Base-by-base conservation (phyloP, 2,888 invertebrate genomes). In the Horisme vitalbata region DNA sequence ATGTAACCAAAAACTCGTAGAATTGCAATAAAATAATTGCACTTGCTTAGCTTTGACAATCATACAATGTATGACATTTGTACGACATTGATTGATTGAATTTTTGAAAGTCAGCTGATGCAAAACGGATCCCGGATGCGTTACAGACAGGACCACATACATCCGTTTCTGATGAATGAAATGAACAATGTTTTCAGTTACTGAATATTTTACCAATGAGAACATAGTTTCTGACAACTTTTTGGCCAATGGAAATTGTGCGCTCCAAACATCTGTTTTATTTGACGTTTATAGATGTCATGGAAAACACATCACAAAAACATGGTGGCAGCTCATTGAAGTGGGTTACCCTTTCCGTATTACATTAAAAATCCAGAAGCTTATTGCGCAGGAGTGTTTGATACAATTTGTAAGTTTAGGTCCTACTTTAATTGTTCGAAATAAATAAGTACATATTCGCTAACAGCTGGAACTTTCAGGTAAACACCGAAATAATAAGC, bases 321-420 rank as follows among this genome's bases (percentile, higher is more conserved):
- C 79, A 89, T 89, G 88, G 86, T 88, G 85, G 88, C 84, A 81
- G 82, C 79, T 78, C 80, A 81, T 82, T 88, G 68, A 83, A 73
- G 71, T 76, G 75, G 84, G 79, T 79, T 79, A 74, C 71, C 72
- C 66, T 79, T 78, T 48, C 77, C 71, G 55, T 73, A 76, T 84
- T 86, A 77, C 77, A 80, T 80, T 76, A 81, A 76, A 77, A 74
- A 71, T 71, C 69, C 57, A 54, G 77, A 83, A 76, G 88, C 89
- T 88, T 88, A 88, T 79, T 86, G 76, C 74, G 87, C 78, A 73
- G 66, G 89, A 85, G 89, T 89, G 89, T 89, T 89, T 89, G 86
- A 84, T 79, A 87, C 84, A 88, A 87, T 71, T 85, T 80, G 89
- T 88, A 70, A 85, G 88, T 83, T 55, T 32, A 45, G 11, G 43